phyloP scores from a whole-genome alignment of 2,797 vertebrate species.

The Myoxocephalus aenaeus region DNA sequence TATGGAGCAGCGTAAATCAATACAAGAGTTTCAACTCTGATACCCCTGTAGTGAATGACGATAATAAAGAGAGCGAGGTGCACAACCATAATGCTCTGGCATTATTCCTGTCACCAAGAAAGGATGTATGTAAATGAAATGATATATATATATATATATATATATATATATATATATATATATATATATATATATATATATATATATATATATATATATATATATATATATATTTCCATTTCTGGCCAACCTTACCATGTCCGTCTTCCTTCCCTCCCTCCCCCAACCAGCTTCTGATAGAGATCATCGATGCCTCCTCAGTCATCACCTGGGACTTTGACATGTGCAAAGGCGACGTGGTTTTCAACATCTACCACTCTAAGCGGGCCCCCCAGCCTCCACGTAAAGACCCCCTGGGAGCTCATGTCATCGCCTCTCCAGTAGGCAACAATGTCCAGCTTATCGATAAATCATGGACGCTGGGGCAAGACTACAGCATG shows the following conservation, averaged over 20 bases:
- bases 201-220: too few relatives aligned
- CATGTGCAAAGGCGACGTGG: conserved; percentile 96
- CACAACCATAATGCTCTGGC: not conserved
- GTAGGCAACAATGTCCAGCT: conserved; percentile 96
- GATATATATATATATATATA: too few relatives aligned
- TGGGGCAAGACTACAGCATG: conserved; percentile 97
- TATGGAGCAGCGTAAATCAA: not conserved
- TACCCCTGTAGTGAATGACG: not conserved
- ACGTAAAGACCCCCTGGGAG: conserved; percentile 91
- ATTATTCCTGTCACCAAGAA: not conserved
- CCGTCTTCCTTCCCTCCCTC: not conserved
- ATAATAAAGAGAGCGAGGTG: not conserved
- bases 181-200: too few relatives aligned
- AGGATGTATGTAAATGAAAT: not conserved
- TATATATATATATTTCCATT: too few relatives aligned
- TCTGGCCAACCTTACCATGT: not conserved
- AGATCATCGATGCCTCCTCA: conserved; percentile 95
- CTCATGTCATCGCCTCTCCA: conserved; percentile 91
- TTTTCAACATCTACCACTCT: conserved; percentile 98
- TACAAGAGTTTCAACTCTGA: not conserved
- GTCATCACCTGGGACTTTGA: conserved; percentile 99
- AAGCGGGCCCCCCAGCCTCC: conserved; percentile 93
- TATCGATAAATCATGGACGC: conserved; percentile 93
- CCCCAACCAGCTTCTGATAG: conserved; percentile 87
- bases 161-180: too few relatives aligned